Conservation (phyloP, 2,888 invertebrate genomes). For the Oscheius sp. region DNA sequence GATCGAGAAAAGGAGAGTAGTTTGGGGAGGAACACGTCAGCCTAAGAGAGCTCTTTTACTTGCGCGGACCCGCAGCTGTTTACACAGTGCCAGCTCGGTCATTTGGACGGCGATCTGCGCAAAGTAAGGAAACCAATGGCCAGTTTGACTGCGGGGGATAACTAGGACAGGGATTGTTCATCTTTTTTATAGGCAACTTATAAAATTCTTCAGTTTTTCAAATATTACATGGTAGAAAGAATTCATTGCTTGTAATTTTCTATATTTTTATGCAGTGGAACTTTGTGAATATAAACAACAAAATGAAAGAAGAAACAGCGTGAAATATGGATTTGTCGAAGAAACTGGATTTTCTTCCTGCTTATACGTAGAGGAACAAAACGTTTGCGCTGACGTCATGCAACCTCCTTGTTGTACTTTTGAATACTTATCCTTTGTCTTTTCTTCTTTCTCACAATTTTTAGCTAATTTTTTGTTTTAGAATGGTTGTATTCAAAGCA, state of each 20-base stretch:
- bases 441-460: background rate
- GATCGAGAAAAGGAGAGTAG: background rate
- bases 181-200: no score
- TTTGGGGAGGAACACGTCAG: constrained; percentile 28
- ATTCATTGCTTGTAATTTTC: no score
- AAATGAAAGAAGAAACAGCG: no score
- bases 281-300: no score
- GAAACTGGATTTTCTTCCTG: background rate
- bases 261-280: no score
- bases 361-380: background rate
- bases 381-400: background rate
- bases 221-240: no score
- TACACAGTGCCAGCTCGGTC: constrained; percentile 37
- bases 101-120: constrained; percentile 24
- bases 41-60: constrained; percentile 22
- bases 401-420: no score
- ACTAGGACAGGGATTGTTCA: no score
- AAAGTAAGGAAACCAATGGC: background rate
- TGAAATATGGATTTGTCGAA: background rate
- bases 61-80: constrained; percentile 34
- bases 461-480: background rate
- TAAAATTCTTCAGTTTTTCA: no score
- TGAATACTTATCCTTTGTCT: background rate
- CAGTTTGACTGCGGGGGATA: background rate
- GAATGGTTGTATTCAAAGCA: constrained; percentile 48